Conservation (phyloP, 1,140 invertebrate species). For the Homarus americanus region DNA sequence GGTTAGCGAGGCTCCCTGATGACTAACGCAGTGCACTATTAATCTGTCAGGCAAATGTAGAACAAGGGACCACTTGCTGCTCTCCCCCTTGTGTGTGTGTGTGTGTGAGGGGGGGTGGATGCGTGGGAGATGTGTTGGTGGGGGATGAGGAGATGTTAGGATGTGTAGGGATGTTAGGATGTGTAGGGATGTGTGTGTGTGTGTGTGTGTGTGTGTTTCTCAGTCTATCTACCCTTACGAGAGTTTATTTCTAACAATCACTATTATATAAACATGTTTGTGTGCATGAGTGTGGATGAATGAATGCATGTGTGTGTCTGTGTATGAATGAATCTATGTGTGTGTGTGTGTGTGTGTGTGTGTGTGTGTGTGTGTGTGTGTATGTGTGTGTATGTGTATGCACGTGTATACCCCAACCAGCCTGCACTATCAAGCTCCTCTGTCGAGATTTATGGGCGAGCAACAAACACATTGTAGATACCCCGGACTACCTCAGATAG, state of each 20-base stretch:
- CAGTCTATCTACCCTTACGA: too few relatives aligned
- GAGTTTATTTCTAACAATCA: too few relatives aligned
- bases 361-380: slow-evolving; percentile 19
- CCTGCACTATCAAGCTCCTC: not conserved
- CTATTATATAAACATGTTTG: too few relatives aligned
- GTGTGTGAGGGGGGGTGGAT: too few relatives aligned
- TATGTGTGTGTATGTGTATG: not conserved
- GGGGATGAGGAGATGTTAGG: not conserved
- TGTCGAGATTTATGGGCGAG: not conserved
- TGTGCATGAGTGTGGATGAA: not conserved
- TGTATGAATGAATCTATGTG: not conserved
- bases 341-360: not conserved
- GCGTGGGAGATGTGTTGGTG: too few relatives aligned
- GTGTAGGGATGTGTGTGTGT: slow-evolving; percentile 1
- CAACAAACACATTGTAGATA: not conserved
- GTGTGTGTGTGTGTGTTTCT: not conserved
- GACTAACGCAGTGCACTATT: not conserved
- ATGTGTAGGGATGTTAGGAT: not conserved
- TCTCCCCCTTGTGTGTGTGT: not conserved
- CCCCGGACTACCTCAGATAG: not conserved
- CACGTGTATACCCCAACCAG: not conserved
- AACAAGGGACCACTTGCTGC: not conserved
- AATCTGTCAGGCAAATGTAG: slow-evolving; percentile 3
- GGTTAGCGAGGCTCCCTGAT: not conserved
- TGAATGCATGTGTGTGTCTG: too few relatives aligned